These are phyloP conservation scores for Ostrea edulis DNA, from an alignment of 1,140 invertebrate genomes.

Conservation along the genomic window DNA sequence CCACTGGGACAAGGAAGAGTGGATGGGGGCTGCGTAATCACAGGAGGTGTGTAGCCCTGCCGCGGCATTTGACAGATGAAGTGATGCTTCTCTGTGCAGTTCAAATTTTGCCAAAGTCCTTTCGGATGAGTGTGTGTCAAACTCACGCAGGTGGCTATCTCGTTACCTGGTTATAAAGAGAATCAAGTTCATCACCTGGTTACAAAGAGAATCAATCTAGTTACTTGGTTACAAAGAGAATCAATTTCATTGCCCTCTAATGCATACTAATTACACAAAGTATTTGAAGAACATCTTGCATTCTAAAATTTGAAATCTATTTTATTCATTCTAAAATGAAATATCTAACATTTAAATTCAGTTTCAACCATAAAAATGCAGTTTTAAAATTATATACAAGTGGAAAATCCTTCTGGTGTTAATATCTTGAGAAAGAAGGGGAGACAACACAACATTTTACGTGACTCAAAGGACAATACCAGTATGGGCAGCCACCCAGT, in stretches of 20 bases:
- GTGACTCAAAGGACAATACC: slow-evolving; percentile 26
- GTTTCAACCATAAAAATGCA: no score
- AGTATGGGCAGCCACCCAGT: slow-evolving; percentile 52
- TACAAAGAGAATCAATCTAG: neutral
- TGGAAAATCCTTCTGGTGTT: no score
- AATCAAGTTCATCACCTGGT: neutral
- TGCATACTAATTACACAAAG: no score
- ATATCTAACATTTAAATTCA: no score
- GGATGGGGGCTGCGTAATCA: slow-evolving; percentile 44
- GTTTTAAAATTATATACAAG: no score
- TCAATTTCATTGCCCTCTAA: neutral
- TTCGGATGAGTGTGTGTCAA: slow-evolving; percentile 46
- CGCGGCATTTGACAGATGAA: slow-evolving; percentile 58
- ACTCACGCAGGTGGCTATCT: slow-evolving; percentile 51
- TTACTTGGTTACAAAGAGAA: neutral
- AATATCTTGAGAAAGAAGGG: no score
- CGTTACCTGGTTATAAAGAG: slow-evolving; percentile 47
- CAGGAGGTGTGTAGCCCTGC: slow-evolving; percentile 55
- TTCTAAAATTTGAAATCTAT: no score
- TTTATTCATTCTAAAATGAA: no score
- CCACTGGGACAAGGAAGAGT: slow-evolving; percentile 28
- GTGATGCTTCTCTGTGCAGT: slow-evolving; percentile 50
- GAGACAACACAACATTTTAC: no score
- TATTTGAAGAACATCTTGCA: no score
- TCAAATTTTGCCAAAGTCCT: slow-evolving; percentile 55